phyloP scores from a whole-genome alignment of 1,140 invertebrate genomes.

The Danaus melanippus region DNA sequence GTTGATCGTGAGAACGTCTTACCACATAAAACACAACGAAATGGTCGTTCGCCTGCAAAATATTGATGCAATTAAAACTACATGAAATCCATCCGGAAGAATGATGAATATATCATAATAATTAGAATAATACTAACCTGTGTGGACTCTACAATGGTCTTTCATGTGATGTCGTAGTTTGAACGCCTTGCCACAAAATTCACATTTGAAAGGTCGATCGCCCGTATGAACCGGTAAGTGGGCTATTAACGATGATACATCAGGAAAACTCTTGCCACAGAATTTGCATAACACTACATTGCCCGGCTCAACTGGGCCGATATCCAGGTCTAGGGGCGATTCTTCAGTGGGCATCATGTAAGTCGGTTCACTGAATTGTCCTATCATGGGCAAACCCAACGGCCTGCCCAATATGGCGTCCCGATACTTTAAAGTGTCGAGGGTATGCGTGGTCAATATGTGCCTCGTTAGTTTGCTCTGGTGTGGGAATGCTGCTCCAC shows the following conservation, averaged over 20 bases:
- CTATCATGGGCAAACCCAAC: constrained; percentile 71
- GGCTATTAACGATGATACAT: constrained; percentile 87
- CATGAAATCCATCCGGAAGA: background rate
- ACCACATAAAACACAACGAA: constrained; percentile 88
- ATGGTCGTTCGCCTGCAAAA: constrained; percentile 83
- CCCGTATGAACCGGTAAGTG: constrained; percentile 91
- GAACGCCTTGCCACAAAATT: constrained; percentile 92
- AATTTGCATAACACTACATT: constrained; percentile 90
- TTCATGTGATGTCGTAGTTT: constrained; percentile 94
- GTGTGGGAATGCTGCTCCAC: constrained; percentile 87
- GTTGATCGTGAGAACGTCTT: constrained; percentile 92
- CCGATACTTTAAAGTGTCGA: constrained; percentile 88
- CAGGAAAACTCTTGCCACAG: constrained; percentile 90
- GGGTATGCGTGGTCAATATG: constrained; percentile 88
- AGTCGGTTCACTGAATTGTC: constrained; percentile 61
- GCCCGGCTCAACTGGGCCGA: constrained; percentile 74
- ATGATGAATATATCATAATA: constrained; percentile 9
- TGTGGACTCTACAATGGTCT: constrained; percentile 92
- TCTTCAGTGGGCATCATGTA: constrained; percentile 66
- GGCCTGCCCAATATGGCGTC: constrained; percentile 77
- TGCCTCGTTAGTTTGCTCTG: constrained; percentile 91
- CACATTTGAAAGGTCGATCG: constrained; percentile 91
- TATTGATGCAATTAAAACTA: constrained; percentile 10
- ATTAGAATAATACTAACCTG: constrained; percentile 71
- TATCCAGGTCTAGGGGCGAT: constrained; percentile 69